Percentiles rank a stretch among this genome's conserved stretches.
Conservation (phyloP, 30 jellyfish, hydroid and myxozoan genomes). For the Turritopsis dohrnii region DNA sequence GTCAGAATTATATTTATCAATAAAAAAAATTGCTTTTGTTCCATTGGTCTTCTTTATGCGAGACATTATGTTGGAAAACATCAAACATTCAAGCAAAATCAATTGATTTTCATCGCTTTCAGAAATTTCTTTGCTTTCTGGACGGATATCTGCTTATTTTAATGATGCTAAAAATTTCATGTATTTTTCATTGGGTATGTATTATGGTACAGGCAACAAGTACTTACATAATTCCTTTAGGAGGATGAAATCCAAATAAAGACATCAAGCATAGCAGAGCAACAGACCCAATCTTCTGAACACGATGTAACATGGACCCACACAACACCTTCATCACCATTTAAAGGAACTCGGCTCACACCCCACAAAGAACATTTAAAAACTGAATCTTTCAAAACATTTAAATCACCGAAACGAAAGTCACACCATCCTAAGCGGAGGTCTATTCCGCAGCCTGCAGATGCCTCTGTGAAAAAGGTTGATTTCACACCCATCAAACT, state of each 20-base stretch:
- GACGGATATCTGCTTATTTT: too few relatives aligned
- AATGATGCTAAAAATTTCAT: background rate
- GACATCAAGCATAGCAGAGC: background rate
- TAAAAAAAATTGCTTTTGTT: too few relatives aligned
- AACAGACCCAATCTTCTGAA: background rate
- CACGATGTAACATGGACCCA: background rate
- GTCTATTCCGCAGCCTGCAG: background rate
- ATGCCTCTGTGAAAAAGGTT: background rate
- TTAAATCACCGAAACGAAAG: constrained; percentile 12
- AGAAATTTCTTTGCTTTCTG: too few relatives aligned
- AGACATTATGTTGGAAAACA: too few relatives aligned
- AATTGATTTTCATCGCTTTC: too few relatives aligned
- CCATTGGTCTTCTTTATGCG: too few relatives aligned
- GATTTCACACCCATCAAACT: constrained; percentile 5
- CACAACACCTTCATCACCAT: background rate
- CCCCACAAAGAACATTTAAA: background rate
- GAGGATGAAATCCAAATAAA: background rate
- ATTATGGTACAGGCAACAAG: background rate
- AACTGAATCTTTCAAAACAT: background rate
- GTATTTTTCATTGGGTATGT: background rate
- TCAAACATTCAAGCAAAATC: too few relatives aligned
- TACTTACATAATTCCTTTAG: background rate
- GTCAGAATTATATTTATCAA: too few relatives aligned
- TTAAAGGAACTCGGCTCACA: background rate
- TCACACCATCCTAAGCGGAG: constrained; percentile 5